Evolutionary conservation across 2,113 vertebrate species (phyloP).

Genomic region (Actinemys pallida): DNA sequence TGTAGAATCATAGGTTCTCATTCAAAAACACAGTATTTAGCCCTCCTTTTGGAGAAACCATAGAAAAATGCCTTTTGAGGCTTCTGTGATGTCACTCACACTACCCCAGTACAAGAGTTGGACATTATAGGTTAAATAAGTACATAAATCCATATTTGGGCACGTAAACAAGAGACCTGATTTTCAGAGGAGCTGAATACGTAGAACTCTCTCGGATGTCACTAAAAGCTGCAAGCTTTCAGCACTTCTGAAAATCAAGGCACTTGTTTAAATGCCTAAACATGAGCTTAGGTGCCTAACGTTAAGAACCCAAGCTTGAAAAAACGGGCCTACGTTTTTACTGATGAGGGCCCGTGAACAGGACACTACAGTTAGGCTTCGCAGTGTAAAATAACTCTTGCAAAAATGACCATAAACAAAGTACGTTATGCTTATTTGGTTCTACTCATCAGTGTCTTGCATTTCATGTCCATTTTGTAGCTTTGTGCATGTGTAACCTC

Average conservation of each 20-base stretch:
- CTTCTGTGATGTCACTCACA: not conserved
- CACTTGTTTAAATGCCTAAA: not conserved
- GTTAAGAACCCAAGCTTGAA: conserved; percentile 6
- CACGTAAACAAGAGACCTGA: not conserved
- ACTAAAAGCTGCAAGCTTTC: conserved; percentile 12
- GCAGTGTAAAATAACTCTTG: not conserved
- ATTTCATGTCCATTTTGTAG: conserved; percentile 18
- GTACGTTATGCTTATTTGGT: not conserved
- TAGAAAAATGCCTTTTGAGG: not conserved
- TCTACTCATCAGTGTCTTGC: not conserved
- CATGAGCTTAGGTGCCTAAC: not conserved
- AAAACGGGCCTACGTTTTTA: not conserved
- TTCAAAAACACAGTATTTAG: conserved; percentile 17
- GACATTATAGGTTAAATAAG: conserved; percentile 13
- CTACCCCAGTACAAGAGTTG: not conserved
- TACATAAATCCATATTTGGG: not conserved
- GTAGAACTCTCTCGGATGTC: not conserved
- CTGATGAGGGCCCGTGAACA: not conserved
- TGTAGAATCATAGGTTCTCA: not conserved
- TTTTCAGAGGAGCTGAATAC: not conserved
- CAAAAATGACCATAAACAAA: not conserved
- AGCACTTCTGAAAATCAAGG: conserved; percentile 16
- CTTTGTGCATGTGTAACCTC: not conserved
- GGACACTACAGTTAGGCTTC: not conserved
- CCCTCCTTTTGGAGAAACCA: not conserved